These are phyloP conservation scores for Nothobranchius furzeri DNA, from an alignment of 2,113 vertebrate species.

Conservation along the genomic window DNA sequence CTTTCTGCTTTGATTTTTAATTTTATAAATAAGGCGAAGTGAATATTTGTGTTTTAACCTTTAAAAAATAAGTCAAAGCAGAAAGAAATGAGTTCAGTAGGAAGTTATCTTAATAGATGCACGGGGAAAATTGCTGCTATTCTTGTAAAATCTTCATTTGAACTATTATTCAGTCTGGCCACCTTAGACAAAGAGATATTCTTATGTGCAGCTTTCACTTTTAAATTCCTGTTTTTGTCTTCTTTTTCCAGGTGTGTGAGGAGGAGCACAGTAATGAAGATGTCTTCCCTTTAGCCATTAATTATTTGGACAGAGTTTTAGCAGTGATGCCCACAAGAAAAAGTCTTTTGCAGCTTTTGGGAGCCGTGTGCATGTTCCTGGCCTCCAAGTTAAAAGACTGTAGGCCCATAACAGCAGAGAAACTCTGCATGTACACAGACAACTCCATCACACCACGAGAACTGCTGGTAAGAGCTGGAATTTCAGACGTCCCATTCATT, in stretches of 20 bases:
- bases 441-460: constrained; percentile 90
- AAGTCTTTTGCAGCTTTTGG: constrained; percentile 90
- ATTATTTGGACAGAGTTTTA: constrained; percentile 97
- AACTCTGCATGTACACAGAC: constrained; percentile 94
- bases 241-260: constrained; percentile 86
- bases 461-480: constrained; percentile 88
- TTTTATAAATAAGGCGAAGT: constrained; percentile 2
- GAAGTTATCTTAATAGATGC: not conserved
- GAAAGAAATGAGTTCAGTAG: no score
- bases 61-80: not conserved
- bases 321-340: constrained; percentile 88
- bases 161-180: not conserved
- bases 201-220: not conserved
- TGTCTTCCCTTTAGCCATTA: constrained; percentile 94
- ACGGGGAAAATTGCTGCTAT: not conserved
- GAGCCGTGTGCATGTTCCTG: constrained; percentile 93
- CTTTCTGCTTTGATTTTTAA: constrained; percentile 20
- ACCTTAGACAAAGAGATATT: not conserved
- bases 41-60: constrained; percentile 10
- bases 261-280: constrained; percentile 92
- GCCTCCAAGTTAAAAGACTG: constrained; percentile 95
- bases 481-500: constrained; percentile 25
- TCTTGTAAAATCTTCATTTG: not conserved
- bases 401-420: constrained; percentile 89
- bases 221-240: constrained; percentile 17